Evolutionary conservation across 2,888 invertebrate species (phyloP).

Genomic region (Philhelius pedissequus): DNA sequence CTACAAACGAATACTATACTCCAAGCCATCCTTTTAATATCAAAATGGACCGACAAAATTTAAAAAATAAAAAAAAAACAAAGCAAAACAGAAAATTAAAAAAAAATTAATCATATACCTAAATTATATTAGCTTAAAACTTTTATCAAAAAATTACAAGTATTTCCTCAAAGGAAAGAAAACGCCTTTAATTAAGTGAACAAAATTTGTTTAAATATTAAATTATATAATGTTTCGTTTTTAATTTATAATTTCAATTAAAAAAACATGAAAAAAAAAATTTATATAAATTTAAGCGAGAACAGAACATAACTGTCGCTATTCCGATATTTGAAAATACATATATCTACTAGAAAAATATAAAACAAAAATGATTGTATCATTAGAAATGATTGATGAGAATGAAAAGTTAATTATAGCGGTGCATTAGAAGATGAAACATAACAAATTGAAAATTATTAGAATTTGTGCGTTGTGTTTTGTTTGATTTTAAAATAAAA

Average conservation of each 20-base stretch:
- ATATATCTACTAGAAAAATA: slow-evolving; percentile 20
- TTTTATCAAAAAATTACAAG: slow-evolving; percentile 62
- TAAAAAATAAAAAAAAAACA: slow-evolving; percentile 25
- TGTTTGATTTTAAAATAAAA: slow-evolving; percentile 2
- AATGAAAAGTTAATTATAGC: slow-evolving; percentile 9
- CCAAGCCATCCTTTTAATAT: slow-evolving; percentile 3
- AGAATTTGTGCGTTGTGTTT: slow-evolving; percentile 12
- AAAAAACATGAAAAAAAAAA: slow-evolving; percentile 2
- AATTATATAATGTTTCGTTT: slow-evolving; percentile 47
- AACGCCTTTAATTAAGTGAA: slow-evolving; percentile 73
- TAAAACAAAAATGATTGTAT: slow-evolving; percentile 14
- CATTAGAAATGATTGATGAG: slow-evolving; percentile 35
- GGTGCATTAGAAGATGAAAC: background rate
- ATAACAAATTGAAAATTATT: background rate
- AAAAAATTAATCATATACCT: slow-evolving; percentile 24
- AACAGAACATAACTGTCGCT: slow-evolving; percentile 29
- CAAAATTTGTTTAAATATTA: slow-evolving; percentile 43
- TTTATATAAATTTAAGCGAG: slow-evolving; percentile 9
- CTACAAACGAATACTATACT: background rate
- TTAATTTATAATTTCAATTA: slow-evolving; percentile 34
- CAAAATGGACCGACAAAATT: slow-evolving; percentile 36
- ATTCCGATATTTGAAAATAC: slow-evolving; percentile 56
- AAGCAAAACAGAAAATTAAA: slow-evolving; percentile 42
- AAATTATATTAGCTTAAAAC: slow-evolving; percentile 70
- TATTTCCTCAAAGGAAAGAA: slow-evolving; percentile 77